Evolutionary conservation across 1,140 invertebrate genomes (phyloP).

Genomic region (Holotrichia oblita): DNA sequence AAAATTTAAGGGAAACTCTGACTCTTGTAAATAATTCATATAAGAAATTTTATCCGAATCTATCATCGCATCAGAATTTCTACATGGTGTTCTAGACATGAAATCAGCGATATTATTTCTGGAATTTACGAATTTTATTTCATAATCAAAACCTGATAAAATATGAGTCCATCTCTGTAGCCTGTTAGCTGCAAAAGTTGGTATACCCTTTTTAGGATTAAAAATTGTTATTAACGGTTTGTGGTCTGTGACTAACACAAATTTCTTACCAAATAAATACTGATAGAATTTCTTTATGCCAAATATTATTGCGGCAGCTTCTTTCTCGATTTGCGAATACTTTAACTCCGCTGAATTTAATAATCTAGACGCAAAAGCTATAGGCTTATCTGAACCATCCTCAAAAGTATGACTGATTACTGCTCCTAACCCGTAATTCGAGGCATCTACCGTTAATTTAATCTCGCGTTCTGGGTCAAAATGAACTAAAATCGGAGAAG

Average conservation of each 20-base stretch:
- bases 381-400: slow-evolving; percentile 60
- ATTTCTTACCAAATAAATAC: slow-evolving; percentile 63
- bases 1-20: not conserved
- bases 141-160: slow-evolving; percentile 57
- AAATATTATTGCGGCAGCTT: slow-evolving; percentile 64
- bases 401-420: slow-evolving; percentile 50
- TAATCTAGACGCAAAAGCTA: slow-evolving; percentile 64
- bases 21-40: slow-evolving; percentile 5
- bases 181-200: slow-evolving; percentile 54
- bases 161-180: slow-evolving; percentile 55
- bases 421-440: slow-evolving; percentile 62
- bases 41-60: slow-evolving; percentile 2
- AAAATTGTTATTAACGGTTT: slow-evolving; percentile 63
- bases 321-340: slow-evolving; percentile 66
- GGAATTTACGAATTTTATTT: slow-evolving; percentile 54
- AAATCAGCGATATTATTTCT: slow-evolving; percentile 38
- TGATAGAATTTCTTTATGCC: slow-evolving; percentile 64
- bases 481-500: slow-evolving; percentile 50
- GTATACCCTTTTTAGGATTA: slow-evolving; percentile 50
- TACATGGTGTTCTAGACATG: slow-evolving; percentile 5
- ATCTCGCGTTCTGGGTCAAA: slow-evolving; percentile 60
- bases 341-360: slow-evolving; percentile 62
- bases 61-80: not conserved
- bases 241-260: slow-evolving; percentile 63
- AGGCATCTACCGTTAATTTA: slow-evolving; percentile 63